phyloP scores from a whole-genome alignment of 92 coral and sea anemone genomes.

The Parazoanthus swiftii region DNA sequence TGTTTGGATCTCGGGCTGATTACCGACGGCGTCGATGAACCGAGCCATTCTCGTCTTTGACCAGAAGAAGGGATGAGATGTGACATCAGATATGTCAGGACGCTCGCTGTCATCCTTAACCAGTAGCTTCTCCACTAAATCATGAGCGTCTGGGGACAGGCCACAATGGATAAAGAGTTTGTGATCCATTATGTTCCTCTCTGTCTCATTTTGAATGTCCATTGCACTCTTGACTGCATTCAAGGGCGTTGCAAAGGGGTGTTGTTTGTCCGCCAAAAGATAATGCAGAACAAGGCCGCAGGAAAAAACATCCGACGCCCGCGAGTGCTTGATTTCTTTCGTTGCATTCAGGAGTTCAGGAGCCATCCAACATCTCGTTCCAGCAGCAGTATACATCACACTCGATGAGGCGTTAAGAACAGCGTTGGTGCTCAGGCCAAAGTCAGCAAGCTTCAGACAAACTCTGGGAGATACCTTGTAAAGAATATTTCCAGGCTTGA shows the following conservation, averaged over 20 bases:
- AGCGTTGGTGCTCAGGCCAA: too few species aligned
- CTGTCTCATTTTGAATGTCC: conserved; percentile 32
- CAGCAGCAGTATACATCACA: conserved; percentile 41
- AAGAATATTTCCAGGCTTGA: background rate
- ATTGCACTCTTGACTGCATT: background rate
- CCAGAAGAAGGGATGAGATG: conserved; percentile 53
- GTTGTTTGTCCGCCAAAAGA: conserved; percentile 36
- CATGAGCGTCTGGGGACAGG: conserved; percentile 40
- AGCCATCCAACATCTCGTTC: conserved; percentile 50
- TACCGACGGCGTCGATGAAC: conserved; percentile 46
- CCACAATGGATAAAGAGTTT: background rate
- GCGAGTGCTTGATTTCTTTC: background rate
- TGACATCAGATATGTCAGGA: conserved; percentile 23
- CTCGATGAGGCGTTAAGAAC: conserved; percentile 32
- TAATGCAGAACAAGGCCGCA: conserved; percentile 53
- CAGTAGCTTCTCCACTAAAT: conserved; percentile 36
- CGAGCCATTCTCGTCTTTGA: conserved; percentile 33
- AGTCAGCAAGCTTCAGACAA: conserved; percentile 45
- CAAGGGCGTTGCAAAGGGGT: conserved; percentile 41
- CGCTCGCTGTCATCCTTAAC: conserved; percentile 29
- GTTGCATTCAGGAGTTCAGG: background rate
- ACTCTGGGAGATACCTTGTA: conserved; percentile 34
- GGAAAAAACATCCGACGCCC: conserved; percentile 49
- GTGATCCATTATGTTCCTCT: conserved; percentile 31
- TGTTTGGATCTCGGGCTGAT: conserved; percentile 45